Base-by-base conservation (phyloP, 2,888 invertebrate genomes). In the Clanis bilineata region DNA sequence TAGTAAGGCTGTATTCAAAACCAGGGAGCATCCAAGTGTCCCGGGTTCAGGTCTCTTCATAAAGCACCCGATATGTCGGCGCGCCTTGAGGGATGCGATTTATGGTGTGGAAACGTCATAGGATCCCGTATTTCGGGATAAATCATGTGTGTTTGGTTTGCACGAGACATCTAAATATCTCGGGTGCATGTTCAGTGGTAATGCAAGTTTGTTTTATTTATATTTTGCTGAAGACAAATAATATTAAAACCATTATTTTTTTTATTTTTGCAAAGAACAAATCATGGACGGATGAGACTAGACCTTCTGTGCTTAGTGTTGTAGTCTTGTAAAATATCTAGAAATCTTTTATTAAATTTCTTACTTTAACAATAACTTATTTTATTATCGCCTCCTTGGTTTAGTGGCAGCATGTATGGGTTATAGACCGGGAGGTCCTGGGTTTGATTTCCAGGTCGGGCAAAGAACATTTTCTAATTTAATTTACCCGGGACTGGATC, bases 41-140 rank as follows among this genome's bases (percentile, higher is more conserved):
- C 84, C 82, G 83, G 82, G 80, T 75, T 80, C 79, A 73, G 75
- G 75, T 81, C 86, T 88, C 88, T 88, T 88, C 90, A 88, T 90
- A 85, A 82, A 85, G 82, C 82, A 82, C 84, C 83, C 84, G 88
- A 88, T 90, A 87, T 84, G 90, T 83, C 87, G 80, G 80, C 75
- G 74, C 74, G 83, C 86, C 89, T 90, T 90, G 92, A 88, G 88
- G 89, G 88, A 80, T 78, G 85, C 73, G 79, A 92, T 92, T 91
- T 92, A 92, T 90, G 86, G 88, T 68, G 85, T 90, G 90, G 90
- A 91, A 91, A 90, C 86, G 90, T 92, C 92, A 91, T 86, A 83
- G 85, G 79, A 73, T 75, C 80, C 86, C 77, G 83, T 86, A 85
- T 86, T 86, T 80, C 72, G 73, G 74, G 74, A 88, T 92, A 91